Percentiles rank a stretch among this genome's conserved stretches.
These are phyloP conservation scores for Drosophila lowei DNA, from an alignment of 1,140 invertebrate genomes.

Conservation along the genomic window DNA sequence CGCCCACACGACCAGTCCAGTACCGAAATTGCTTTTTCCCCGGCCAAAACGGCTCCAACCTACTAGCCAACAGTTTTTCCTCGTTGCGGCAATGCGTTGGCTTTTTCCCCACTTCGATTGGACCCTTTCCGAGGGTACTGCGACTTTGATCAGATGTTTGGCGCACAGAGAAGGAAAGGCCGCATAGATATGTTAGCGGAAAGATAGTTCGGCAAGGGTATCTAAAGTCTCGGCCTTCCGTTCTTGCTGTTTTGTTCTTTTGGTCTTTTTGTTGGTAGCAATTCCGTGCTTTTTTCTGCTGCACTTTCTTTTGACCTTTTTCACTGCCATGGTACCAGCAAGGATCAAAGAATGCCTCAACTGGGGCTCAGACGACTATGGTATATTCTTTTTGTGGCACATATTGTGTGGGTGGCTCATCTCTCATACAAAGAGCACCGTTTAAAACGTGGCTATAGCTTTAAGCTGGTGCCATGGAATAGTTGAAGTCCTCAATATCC, in stretches of 20 bases:
- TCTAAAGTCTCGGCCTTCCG: too few species aligned
- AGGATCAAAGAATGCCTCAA: not conserved
- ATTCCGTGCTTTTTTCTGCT: too few species aligned
- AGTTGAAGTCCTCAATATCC: not conserved
- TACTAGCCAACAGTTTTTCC: constrained; percentile 30
- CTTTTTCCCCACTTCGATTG: constrained; percentile 4
- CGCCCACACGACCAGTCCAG: constrained; percentile 45
- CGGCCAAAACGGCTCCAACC: not conserved
- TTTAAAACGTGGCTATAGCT: too few species aligned
- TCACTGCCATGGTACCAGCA: too few species aligned
- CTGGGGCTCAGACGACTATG: not conserved
- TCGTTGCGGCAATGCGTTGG: constrained; percentile 18
- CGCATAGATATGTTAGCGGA: not conserved
- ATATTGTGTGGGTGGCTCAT: too few species aligned
- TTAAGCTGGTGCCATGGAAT: not conserved
- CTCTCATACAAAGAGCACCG: too few species aligned
- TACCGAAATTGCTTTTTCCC: constrained; percentile 41
- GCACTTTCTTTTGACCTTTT: too few species aligned
- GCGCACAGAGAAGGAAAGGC: too few species aligned
- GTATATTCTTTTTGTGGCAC: not conserved
- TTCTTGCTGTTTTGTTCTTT: too few species aligned
- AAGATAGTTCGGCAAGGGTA: too few species aligned
- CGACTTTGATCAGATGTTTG: too few species aligned
- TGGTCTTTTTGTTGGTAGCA: too few species aligned
- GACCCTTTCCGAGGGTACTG: not conserved